Base-by-base conservation (phyloP, 1,140 invertebrate species). In the Argopecten irradians region DNA sequence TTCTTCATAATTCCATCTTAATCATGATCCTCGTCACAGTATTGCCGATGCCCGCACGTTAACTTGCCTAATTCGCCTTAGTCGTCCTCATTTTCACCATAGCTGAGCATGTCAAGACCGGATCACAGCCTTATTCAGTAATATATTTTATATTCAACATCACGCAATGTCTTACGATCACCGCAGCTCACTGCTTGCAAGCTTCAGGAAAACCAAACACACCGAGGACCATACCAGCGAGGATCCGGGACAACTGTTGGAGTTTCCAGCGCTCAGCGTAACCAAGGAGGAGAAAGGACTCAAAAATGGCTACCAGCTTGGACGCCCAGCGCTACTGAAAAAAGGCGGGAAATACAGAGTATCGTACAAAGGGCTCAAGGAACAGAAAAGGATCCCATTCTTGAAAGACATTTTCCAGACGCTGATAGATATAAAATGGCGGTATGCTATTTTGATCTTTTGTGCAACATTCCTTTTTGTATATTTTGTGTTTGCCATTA, bases 401-500 rank as follows among this genome's bases (percentile, higher is more conserved):
- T 22, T 93, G 2, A 97, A 97, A 96, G 94, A 94, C 83, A 43
- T 94, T 22, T 94, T 92, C 90, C 91, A 92, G 55, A 93, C 92
- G 32, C 83, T 94, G 71, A 88, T 94, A 16, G 94, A 94, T 86
- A 84, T 94, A 82, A 98, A 99, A 95, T 99, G 99, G 98, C 97
- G 98, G 46, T 99, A 98, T 98, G 99, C 98, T 0, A 95, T 99
- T 28, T 95, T 99, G 34, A 97, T 98, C 83, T 99, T 99, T 94
- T 97, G 97, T 0, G 95, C 98, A 89, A 98, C 98, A 46, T 99
- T 99, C 94, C 96, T 99, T 43, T 94, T 98, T 0, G 98, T 97
- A 0, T 99, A 99, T 98, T 95, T 99, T 2, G 96, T 97, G 3
- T 99, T 99, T 95, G 98, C 98, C 0, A 96, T 97, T 19, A 98